Evolutionary conservation across 2,888 invertebrate species (phyloP), one percentile per base, ranked within the genome.

Genomic region (Synanthedon myopaeformis): DNA sequence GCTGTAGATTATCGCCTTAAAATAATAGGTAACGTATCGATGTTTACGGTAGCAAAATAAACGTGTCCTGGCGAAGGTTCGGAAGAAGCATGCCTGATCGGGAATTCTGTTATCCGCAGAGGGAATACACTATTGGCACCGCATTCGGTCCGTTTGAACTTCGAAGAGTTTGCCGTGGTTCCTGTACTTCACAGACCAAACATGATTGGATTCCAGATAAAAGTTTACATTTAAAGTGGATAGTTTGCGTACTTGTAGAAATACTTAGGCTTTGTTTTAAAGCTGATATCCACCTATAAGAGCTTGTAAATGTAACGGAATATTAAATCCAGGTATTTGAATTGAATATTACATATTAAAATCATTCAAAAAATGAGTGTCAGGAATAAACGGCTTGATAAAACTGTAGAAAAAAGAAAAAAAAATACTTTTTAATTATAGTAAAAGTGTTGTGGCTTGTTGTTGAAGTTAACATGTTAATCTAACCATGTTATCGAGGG

Each of bases 101-200:
- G 67, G 70, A 78, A 85, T 85, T 85, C 84, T 63, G 80, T 85
- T 82, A 78, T 74, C 69, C 74, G 74, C 77, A 82, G 70, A 86
- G 77, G 72, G 84, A 85, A 84, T 85, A 64, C 70, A 66, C 70
- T 71, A 82, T 79, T 73, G 69, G 70, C 57, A 62, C 57, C 61
- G 65, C 66, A 70, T 68, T 72, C 64, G 60, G 63, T 61, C 61
- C 69, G 68, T 69, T 71, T 69, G 67, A 68, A 68, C 70, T 71
- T 61, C 64, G 57, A 74, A 76, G 68, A 73, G 76, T 76, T 80
- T 70, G 64, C 66, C 59, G 53, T 51, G 66, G 59, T 61, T 62
- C 58, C 49, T 19, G 23, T 49, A 49, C 49, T 49, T 49, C 49
- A 49, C 49, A 17, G 61, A 63, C 64, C 63, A 64, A 69, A 72